phyloP scores from a whole-genome alignment of 2,888 invertebrate species.

The Vandiemenella viatica region DNA sequence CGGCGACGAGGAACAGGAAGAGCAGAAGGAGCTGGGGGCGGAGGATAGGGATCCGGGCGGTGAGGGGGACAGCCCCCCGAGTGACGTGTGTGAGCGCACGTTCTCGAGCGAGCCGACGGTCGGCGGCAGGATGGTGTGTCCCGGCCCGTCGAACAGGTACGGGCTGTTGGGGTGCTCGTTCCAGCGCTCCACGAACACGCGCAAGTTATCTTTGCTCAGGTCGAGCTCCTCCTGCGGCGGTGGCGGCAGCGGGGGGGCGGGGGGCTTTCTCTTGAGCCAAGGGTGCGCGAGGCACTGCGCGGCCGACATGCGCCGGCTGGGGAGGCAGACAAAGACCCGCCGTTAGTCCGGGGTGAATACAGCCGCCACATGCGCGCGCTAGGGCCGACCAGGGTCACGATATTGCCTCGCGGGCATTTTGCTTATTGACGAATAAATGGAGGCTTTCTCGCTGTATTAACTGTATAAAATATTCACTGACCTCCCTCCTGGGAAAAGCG shows the following conservation, averaged over 20 bases:
- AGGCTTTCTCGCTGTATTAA: too few relatives aligned
- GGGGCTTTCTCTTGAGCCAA: slow-evolving; percentile 55
- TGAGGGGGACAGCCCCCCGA: slow-evolving; percentile 62
- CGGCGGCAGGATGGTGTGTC: slow-evolving; percentile 16
- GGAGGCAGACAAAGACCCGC: slow-evolving; percentile 25
- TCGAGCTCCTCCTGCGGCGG: slow-evolving; percentile 38
- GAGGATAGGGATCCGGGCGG: slow-evolving; percentile 62
- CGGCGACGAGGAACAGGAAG: slow-evolving; percentile 16
- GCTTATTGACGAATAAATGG: too few relatives aligned
- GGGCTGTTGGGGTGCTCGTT: slow-evolving; percentile 79
- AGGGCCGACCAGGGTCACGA: too few relatives aligned
- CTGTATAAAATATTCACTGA: too few relatives aligned
- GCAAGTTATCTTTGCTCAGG: slow-evolving; percentile 68
- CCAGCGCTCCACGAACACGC: slow-evolving; percentile 75
- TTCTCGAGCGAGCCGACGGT: slow-evolving; percentile 26
- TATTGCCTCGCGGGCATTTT: too few relatives aligned
- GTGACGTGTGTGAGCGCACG: slow-evolving; percentile 27
- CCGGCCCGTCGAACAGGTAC: slow-evolving; percentile 57
- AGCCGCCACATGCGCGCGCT: too few relatives aligned
- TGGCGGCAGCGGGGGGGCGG: slow-evolving; percentile 24
- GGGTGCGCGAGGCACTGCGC: slow-evolving; percentile 70
- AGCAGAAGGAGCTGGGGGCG: slow-evolving; percentile 35
- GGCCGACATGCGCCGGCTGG: slow-evolving; percentile 69
- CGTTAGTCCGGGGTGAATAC: slow-evolving; percentile 10
- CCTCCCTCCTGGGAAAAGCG: too few relatives aligned